These are phyloP conservation scores for Tachyglossus aculeatus DNA, from an alignment of 2,797 vertebrate genomes.

Conservation along the genomic window DNA sequence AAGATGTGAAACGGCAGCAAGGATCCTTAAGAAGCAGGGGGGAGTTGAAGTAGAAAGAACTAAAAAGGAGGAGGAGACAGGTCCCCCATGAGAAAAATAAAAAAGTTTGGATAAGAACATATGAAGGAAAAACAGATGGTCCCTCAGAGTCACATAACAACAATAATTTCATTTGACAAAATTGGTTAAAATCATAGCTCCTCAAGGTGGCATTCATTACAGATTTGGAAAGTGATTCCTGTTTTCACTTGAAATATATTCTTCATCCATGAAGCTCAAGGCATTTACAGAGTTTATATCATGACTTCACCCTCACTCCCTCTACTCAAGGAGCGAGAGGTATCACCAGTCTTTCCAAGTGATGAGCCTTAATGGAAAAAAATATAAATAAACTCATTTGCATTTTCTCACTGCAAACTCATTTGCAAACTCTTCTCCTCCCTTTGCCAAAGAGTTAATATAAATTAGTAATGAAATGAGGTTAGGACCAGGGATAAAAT, in stretches of 20 bases:
- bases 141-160: too few relatives aligned
- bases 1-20: too few relatives aligned
- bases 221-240: too few relatives aligned
- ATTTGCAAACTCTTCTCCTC: neutral
- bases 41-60: too few relatives aligned
- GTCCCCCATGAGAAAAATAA: too few relatives aligned
- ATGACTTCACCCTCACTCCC: slow-evolving; percentile 3
- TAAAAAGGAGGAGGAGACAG: too few relatives aligned
- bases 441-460: slow-evolving; percentile 20
- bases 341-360: slow-evolving; percentile 3
- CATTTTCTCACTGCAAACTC: neutral
- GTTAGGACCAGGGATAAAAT: slow-evolving; percentile 10
- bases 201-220: too few relatives aligned
- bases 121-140: too few relatives aligned
- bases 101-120: too few relatives aligned
- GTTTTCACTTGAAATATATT: neutral
- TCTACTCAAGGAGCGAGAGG: slow-evolving; percentile 7
- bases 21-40: too few relatives aligned
- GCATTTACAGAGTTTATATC: slow-evolving; percentile 32
- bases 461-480: slow-evolving; percentile 16
- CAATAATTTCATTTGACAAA: too few relatives aligned
- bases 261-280: slow-evolving; percentile 11
- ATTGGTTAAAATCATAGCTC: too few relatives aligned
- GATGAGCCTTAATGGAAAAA: slow-evolving; percentile 28
- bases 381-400: slow-evolving; percentile 24